A percentile compares a stretch with the other conserved stretches of the same genome.
These are phyloP conservation scores for Dinothrombium tinctorium DNA, from an alignment of 1,140 invertebrate genomes.

Conservation along the genomic window DNA sequence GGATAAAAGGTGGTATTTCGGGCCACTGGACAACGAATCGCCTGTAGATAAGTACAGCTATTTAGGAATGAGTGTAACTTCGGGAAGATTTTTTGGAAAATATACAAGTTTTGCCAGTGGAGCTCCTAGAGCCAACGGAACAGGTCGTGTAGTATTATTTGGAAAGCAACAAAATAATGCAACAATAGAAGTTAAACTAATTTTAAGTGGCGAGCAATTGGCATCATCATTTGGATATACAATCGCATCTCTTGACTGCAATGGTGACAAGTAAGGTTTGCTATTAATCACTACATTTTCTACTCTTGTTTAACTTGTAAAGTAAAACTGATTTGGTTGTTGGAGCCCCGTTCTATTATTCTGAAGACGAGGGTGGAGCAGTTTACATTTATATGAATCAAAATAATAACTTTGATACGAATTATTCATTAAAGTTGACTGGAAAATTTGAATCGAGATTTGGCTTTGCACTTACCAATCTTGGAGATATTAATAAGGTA, in stretches of 20 bases:
- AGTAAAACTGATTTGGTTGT: conserved; percentile 62
- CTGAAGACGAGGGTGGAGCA: conserved; percentile 50
- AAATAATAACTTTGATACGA: not conserved
- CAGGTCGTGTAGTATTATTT: conserved; percentile 51
- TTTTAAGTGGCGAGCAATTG: conserved; percentile 17
- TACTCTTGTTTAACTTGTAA: conserved; percentile 16
- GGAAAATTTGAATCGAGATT: conserved; percentile 51
- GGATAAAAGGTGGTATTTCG: conserved; percentile 51
- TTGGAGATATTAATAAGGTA: conserved; percentile 69
- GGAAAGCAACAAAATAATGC: conserved; percentile 24
- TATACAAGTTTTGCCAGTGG: conserved; percentile 47
- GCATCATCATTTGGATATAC: conserved; percentile 53
- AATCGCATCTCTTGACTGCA: conserved; percentile 52
- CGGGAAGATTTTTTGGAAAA: conserved; percentile 37
- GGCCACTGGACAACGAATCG: conserved; percentile 33
- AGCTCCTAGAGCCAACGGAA: conserved; percentile 53
- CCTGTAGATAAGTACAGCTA: conserved; percentile 75
- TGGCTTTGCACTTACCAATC: conserved; percentile 54
- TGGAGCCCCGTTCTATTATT: conserved; percentile 73
- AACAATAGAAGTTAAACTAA: conserved; percentile 6
- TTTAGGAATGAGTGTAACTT: conserved; percentile 67
- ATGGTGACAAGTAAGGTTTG: conserved; percentile 46
- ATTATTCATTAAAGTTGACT: conserved; percentile 28
- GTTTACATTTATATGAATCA: conserved; percentile 61
- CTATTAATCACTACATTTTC: not conserved